Conservation (phyloP, 2,113 vertebrate species). For the Rhea americana region DNA sequence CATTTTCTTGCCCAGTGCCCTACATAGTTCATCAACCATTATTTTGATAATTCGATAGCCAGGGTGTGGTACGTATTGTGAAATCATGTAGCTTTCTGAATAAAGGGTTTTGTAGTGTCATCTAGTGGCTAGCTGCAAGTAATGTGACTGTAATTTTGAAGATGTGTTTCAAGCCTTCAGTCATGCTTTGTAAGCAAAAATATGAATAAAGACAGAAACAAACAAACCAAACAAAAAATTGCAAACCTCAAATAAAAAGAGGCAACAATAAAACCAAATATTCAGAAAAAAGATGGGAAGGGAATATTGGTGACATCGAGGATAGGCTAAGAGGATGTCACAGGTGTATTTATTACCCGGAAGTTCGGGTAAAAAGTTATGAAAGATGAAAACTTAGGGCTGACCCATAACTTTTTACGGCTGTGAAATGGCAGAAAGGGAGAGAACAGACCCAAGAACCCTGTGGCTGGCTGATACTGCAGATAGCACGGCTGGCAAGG, state of each 20-base stretch:
- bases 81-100: not conserved
- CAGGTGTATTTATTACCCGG: not conserved
- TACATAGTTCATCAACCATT: not conserved
- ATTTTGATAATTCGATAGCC: not conserved
- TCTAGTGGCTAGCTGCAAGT: constrained; percentile 35
- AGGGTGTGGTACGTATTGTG: constrained; percentile 4
- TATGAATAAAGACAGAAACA: not conserved
- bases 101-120: constrained; percentile 44
- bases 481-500: not conserved
- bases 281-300: not conserved
- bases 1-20: not conserved
- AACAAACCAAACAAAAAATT: not conserved
- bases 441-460: not conserved
- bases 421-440: not conserved
- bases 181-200: not conserved
- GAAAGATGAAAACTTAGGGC: not conserved
- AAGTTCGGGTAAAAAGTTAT: not conserved
- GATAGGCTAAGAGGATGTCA: not conserved
- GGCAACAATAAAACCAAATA: not conserved
- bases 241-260: not conserved
- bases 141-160: not conserved
- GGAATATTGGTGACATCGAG: not conserved
- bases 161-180: accelerated
- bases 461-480: not conserved
- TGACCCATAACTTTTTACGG: not conserved